Base-by-base conservation (phyloP, 2,797 vertebrate genomes). In the Sebastes nivosus region DNA sequence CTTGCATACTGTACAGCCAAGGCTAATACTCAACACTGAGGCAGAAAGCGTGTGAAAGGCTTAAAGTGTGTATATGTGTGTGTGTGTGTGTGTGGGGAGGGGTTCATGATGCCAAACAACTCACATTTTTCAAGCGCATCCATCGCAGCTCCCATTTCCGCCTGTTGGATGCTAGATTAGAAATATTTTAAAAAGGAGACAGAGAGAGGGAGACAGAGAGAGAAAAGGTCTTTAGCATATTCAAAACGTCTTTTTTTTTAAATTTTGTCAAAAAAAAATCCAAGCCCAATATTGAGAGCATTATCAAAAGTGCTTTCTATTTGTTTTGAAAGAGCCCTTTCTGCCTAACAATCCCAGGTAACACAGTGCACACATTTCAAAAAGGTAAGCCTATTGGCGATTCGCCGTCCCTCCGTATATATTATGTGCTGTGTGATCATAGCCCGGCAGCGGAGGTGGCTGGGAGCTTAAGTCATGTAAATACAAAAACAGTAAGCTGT, bases 101-200 rank as follows among this genome's bases (percentile, higher is more conserved):
- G 8, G 42, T 67, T 27, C 16, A 54, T 57, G 81, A 58, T 65
- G 80, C 85, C 54, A 91, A 93, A 67, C 78, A 82, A 93, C 98
- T 98, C 96, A 99, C 98, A 99, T 98, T 99, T 99, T 83, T 99
- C 98, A 57, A 99, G 97, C 0, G 98, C 98, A 16, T 99, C 98
- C 97, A 99, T 99, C 65, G 98, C 98, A 27, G 98, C 98, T 94
- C 98, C 97, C 98, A 99, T 99, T 95, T 99, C 98, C 0, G 98
- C 98, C 95, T 99, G 98, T 87, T 99, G 98, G 95, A 99, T 99
- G 86, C 98, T 99, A 94, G 91, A 93, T 92, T 87, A 82, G 75
- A 80, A 78, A 74, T 7, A 66, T 81, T 54, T 70, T 52, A 29
- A 71, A 78, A 75, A 67, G 64, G 9, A 81, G 50, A 79, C 6